Percentiles rank a stretch among this genome's conserved stretches.
phyloP scores from a whole-genome alignment of 2,888 invertebrate species.

The Platycheirus albimanus region DNA sequence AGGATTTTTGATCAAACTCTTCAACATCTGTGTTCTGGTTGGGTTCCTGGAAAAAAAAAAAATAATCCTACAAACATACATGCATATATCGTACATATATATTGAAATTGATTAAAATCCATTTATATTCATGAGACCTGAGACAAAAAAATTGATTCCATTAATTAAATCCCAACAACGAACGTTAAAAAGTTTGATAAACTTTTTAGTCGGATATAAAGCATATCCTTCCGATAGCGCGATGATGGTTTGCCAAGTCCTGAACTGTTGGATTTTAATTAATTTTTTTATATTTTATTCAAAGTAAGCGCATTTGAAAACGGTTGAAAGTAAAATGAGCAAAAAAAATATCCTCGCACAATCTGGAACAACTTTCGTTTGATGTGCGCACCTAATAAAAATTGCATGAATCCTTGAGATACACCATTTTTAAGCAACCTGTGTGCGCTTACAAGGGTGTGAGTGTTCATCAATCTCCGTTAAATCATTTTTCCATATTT shows the following conservation, averaged over 20 bases:
- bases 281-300: constrained; percentile 50
- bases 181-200: constrained; percentile 35
- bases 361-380: constrained; percentile 20
- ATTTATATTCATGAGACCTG: constrained; percentile 43
- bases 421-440: background rate
- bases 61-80: no score
- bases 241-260: constrained; percentile 7
- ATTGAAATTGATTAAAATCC: constrained; percentile 32
- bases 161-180: constrained; percentile 43
- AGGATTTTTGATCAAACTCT: background rate
- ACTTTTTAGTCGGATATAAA: constrained; percentile 10
- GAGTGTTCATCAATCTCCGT: constrained; percentile 55
- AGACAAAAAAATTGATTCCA: constrained; percentile 11
- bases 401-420: constrained; percentile 53
- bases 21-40: no score
- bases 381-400: constrained; percentile 31
- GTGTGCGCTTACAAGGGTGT: background rate
- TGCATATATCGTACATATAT: no score
- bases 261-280: constrained; percentile 57
- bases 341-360: no score
- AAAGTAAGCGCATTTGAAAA: constrained; percentile 23
- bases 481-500: constrained; percentile 42
- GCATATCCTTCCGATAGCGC: background rate
- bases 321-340: background rate
- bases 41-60: background rate